Percentiles rank a stretch among this genome's conserved stretches.
These are phyloP conservation scores for Allophyes oxyacanthae DNA, from an alignment of 2,888 invertebrate genomes.

Conservation along the genomic window DNA sequence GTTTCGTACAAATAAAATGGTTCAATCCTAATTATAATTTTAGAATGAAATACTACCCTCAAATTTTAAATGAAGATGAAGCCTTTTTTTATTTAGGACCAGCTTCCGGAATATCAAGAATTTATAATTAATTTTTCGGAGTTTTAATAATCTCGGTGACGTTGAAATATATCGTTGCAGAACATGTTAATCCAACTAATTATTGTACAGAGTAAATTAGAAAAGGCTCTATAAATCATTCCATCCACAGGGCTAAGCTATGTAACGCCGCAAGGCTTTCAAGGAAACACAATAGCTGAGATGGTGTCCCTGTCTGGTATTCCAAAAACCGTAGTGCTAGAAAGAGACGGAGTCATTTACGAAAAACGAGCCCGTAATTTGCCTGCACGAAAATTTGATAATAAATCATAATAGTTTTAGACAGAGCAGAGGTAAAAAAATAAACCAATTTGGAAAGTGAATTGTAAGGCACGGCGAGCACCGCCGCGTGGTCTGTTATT, in stretches of 20 bases:
- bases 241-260: constrained; percentile 74
- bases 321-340: constrained; percentile 59
- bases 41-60: constrained; percentile 19
- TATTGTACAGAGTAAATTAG: constrained; percentile 83
- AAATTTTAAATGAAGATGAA: constrained; percentile 27
- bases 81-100: constrained; percentile 38
- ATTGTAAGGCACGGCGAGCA: constrained; percentile 87
- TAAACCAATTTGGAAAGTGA: constrained; percentile 89
- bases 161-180: constrained; percentile 77
- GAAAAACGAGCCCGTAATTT: constrained; percentile 85
- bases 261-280: constrained; percentile 77
- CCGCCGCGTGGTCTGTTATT: constrained; percentile 84
- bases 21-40: constrained; percentile 36
- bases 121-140: constrained; percentile 70
- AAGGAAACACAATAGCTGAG: constrained; percentile 78
- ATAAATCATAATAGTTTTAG: constrained; percentile 89
- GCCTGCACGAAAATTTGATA: constrained; percentile 89
- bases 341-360: constrained; percentile 78
- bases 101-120: constrained; percentile 67
- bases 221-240: constrained; percentile 84
- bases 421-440: constrained; percentile 85
- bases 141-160: constrained; percentile 71
- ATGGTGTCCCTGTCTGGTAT: constrained; percentile 74
- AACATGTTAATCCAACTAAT: constrained; percentile 86
- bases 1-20: constrained; percentile 40